Conservation (phyloP, 1,140 invertebrate species). For the Neotoxoptera formosana region DNA sequence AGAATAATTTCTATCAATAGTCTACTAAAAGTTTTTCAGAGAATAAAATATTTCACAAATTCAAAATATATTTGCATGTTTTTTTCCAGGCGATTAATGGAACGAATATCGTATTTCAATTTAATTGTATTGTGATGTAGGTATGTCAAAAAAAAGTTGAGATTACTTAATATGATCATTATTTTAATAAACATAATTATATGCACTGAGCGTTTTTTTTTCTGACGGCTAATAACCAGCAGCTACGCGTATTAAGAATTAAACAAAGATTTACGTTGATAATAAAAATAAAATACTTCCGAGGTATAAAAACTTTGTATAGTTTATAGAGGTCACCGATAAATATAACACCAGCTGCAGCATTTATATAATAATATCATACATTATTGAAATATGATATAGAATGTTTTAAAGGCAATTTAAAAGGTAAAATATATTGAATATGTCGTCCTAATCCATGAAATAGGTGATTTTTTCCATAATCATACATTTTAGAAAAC, state of each 20-base stretch:
- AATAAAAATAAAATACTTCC: not conserved
- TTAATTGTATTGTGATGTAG: not conserved
- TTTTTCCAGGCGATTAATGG: rapidly evolving
- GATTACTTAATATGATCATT: not conserved
- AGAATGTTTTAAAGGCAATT: not conserved
- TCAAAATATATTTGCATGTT: not conserved
- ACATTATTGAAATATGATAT: slow-evolving; percentile 23
- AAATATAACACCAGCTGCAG: slow-evolving; percentile 25
- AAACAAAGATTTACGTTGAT: slow-evolving; percentile 27
- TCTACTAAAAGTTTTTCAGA: not conserved
- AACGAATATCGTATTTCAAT: not conserved
- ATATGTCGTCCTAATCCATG: not conserved
- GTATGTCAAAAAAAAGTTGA: not conserved
- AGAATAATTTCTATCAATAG: not conserved
- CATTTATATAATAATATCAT: slow-evolving; percentile 19
- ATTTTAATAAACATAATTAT: not conserved
- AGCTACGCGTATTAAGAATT: not conserved
- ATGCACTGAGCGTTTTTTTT: not conserved
- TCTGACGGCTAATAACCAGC: not conserved
- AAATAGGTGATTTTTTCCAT: not conserved
- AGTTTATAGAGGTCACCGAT: not conserved
- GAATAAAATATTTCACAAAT: not conserved
- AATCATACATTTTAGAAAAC: not conserved
- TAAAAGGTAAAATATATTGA: slow-evolving; percentile 13
- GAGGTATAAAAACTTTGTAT: not conserved